Evolutionary conservation across 1,140 invertebrate genomes (phyloP), one percentile per base, ranked within the genome.

Genomic region (Panagrolaimus sp.): DNA sequence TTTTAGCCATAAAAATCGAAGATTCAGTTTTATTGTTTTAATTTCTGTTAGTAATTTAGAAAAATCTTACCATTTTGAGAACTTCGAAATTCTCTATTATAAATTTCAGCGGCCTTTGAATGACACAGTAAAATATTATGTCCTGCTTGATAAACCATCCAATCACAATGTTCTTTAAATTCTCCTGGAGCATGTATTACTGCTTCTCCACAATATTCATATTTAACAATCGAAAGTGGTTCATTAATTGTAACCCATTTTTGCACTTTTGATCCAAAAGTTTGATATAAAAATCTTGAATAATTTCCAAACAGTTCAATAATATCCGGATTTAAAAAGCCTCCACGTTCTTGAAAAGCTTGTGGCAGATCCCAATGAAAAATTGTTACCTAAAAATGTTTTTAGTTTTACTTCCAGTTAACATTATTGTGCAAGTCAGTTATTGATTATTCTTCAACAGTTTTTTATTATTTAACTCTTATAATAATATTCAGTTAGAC

Each of bases 321-420:
- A 16, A 87, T 85, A 1, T 83, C 63, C 0, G 81, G 73, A 72
- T 87, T 88, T 0, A 84, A 70, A 85, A 88, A 88, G 0, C 87
- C 87, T 9, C 84, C 85, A 38, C 76, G 45, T 14, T 84, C 77
- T 46, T 85, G 71, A 1, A 86, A 78, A 7, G 72, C 72, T 63
- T 84, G 82, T 1, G 85, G 84, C 46, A 84, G 74, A 69, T 86
- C 86, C 83, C 84, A 86, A 74, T 87, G 85, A 74, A 84, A 86
- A 14, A 87, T 67, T 1, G 82, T 88, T 27, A 89, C 88, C 83
- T 73, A 38, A 20, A 38, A 38, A 38, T 38, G 2, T 38, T 38
- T 38, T 38, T 38, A 38, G 7, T 4, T n/a, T 2, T 4, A 38
- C 7, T 38, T 38, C 31, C 31, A 38, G 31, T 38, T 38, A 38